Evolutionary conservation across 2,797 vertebrate genomes (phyloP).

Genomic region (Aythya fuligula): DNA sequence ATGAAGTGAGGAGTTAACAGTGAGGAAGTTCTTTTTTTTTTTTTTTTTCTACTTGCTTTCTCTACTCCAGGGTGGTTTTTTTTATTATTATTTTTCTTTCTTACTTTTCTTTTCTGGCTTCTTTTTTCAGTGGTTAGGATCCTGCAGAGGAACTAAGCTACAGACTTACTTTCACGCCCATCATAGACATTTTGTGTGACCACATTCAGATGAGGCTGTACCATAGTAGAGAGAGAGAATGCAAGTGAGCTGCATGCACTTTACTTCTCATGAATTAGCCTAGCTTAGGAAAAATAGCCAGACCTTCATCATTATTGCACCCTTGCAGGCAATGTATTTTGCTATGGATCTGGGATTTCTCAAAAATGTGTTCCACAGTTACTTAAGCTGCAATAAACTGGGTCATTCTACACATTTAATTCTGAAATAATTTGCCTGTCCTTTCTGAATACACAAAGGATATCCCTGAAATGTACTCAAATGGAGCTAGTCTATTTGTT

Average conservation of each 20-base stretch:
- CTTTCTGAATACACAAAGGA: slow-evolving; percentile 58
- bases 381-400: slow-evolving; percentile 55
- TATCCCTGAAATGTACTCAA: slow-evolving; percentile 23
- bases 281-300: slow-evolving; percentile 19
- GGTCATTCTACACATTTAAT: slow-evolving; percentile 58
- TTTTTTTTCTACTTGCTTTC: slow-evolving; percentile 27
- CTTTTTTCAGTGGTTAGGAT: neutral
- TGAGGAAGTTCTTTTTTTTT: slow-evolving; percentile 15
- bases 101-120: neutral
- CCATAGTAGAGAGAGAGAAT: neutral
- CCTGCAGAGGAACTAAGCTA: neutral
- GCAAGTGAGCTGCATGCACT: neutral
- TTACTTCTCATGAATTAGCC: slow-evolving; percentile 18
- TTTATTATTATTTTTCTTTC: neutral
- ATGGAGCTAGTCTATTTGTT: slow-evolving; percentile 17
- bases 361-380: slow-evolving; percentile 31
- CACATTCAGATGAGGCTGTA: neutral
- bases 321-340: slow-evolving; percentile 40
- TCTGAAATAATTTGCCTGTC: slow-evolving; percentile 65
- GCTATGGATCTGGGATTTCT: slow-evolving; percentile 52
- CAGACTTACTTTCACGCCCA: slow-evolving; percentile 6
- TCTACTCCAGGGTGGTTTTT: neutral
- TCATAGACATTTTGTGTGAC: neutral
- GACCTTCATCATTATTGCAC: slow-evolving; percentile 23
- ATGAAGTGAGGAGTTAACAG: slow-evolving; percentile 5